Evolutionary conservation across 2,888 invertebrate genomes (phyloP).

Genomic region (Endotricha flammealis): DNA sequence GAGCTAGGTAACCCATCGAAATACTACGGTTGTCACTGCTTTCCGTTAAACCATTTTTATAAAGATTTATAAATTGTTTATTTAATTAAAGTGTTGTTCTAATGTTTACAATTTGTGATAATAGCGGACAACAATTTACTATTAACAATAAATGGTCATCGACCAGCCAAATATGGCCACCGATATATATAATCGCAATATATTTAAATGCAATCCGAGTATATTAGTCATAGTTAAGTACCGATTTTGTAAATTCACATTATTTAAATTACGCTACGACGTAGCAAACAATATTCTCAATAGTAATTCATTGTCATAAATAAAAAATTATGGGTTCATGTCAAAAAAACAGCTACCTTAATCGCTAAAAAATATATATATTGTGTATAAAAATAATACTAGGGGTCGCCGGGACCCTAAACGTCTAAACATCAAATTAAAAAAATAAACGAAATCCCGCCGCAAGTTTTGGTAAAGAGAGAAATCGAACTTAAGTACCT

Average conservation of each 20-base stretch:
- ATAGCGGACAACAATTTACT: not conserved
- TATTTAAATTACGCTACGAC: not conserved
- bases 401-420: conserved; percentile 25
- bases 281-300: not conserved
- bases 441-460: conserved; percentile 30
- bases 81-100: too few species aligned
- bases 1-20: too few species aligned
- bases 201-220: not conserved
- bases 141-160: not conserved
- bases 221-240: not conserved
- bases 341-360: conserved; percentile 37
- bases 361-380: conserved; percentile 24
- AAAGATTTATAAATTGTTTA: too few species aligned
- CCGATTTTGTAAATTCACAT: not conserved
- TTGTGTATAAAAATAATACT: conserved; percentile 29
- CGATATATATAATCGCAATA: not conserved
- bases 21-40: not conserved
- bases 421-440: conserved; percentile 14
- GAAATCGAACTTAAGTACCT: conserved; percentile 45
- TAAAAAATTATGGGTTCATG: conserved; percentile 19
- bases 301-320: conserved; percentile 8
- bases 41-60: too few species aligned
- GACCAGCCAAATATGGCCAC: not conserved
- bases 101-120: conserved; percentile 1
- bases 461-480: conserved; percentile 46